Percentiles rank a stretch among this genome's conserved stretches.
Conservation (phyloP, 1,140 invertebrate genomes). For the Zaprionus ghesquierei region DNA sequence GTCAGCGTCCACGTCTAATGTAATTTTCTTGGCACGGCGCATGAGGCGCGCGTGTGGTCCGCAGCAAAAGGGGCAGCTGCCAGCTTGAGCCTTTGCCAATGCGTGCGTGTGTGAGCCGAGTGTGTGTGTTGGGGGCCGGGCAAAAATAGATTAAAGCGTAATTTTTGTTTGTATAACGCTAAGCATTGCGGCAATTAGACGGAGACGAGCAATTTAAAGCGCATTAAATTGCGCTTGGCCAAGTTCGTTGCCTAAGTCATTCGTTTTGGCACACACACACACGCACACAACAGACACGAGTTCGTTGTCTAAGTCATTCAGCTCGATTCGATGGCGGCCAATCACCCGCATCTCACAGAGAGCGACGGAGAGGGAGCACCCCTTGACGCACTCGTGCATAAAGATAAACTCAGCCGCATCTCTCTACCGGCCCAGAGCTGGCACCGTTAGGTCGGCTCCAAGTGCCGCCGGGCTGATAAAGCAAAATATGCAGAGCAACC, state of each 20-base stretch:
- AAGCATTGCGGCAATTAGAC: constrained; percentile 63
- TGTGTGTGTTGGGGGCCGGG: constrained; percentile 18
- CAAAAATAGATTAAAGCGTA: constrained; percentile 80
- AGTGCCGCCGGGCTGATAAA: constrained; percentile 52
- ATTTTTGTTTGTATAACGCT: constrained; percentile 77
- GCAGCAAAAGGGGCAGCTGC: constrained; percentile 39
- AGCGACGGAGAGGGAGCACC: constrained; percentile 1
- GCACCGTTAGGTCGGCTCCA: constrained; percentile 48
- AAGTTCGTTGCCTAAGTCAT: constrained; percentile 69
- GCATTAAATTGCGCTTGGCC: constrained; percentile 73
- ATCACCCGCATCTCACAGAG: constrained; percentile 18
- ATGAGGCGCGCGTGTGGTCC: constrained; percentile 62
- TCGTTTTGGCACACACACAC: constrained; percentile 18
- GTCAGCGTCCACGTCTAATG: constrained; percentile 67
- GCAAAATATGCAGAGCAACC: constrained; percentile 58
- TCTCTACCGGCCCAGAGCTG: background rate
- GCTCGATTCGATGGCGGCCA: background rate
- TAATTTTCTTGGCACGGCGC: constrained; percentile 67
- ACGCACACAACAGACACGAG: background rate
- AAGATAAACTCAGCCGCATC: constrained; percentile 27
- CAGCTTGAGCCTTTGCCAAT: background rate
- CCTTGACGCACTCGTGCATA: constrained; percentile 42
- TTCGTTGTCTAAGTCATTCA: background rate
- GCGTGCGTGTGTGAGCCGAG: background rate
- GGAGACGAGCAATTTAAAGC: constrained; percentile 67